Conservation (phyloP, 2,888 invertebrate species). For the Drosophila multiciliata region DNA sequence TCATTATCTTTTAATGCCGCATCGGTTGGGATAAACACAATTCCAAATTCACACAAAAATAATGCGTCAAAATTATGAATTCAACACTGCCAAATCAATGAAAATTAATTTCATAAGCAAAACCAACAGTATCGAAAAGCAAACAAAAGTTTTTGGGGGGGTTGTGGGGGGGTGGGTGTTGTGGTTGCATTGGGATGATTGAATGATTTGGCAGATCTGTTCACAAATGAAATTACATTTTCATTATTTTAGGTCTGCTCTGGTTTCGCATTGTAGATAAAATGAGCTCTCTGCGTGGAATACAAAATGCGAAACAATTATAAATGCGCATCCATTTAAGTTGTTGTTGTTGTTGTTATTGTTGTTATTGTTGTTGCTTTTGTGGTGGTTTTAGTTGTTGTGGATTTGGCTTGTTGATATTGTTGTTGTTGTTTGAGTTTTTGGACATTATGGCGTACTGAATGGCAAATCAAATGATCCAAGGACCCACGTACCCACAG, state of each 20-base stretch:
- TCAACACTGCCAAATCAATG: constrained; percentile 81
- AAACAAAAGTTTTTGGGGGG: constrained; percentile 45
- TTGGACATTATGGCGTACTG: constrained; percentile 34
- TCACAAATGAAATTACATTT: constrained; percentile 76
- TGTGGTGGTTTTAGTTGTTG: constrained; percentile 17
- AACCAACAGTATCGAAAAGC: constrained; percentile 52
- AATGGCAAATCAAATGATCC: constrained; percentile 48
- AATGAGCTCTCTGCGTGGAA: constrained; percentile 22
- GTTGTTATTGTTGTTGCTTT: background rate
- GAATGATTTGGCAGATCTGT: constrained; percentile 56
- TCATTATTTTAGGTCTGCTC: constrained; percentile 63
- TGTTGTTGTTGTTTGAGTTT: constrained; percentile 9
- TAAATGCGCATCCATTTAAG: constrained; percentile 77
- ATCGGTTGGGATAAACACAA: constrained; percentile 64
- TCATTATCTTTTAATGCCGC: constrained; percentile 74
- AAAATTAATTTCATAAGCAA: constrained; percentile 77
- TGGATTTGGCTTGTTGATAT: background rate
- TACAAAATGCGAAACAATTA: constrained; percentile 66
- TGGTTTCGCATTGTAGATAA: constrained; percentile 52
- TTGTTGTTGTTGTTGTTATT: constrained; percentile 19
- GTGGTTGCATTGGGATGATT: constrained; percentile 29
- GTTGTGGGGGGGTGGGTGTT: background rate
- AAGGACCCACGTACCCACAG: constrained; percentile 48
- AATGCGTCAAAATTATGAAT: constrained; percentile 82
- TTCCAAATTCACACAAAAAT: constrained; percentile 77